Evolutionary conservation across 92 coral and sea anemone genomes (phyloP).

Genomic region (Zoanthus sociatus): DNA sequence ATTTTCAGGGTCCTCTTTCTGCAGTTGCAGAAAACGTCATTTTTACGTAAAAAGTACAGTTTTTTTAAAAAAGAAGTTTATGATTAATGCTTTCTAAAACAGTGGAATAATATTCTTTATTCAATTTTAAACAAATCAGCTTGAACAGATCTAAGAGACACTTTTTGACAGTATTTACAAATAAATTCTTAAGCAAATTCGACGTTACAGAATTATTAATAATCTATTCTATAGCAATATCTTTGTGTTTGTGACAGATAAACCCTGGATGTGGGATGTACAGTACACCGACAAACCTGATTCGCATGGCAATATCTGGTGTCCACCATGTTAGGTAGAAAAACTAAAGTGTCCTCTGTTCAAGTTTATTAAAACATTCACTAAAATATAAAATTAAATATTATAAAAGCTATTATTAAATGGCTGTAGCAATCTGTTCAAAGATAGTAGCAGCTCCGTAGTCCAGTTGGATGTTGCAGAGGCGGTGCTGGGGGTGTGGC

Average conservation of each 20-base stretch:
- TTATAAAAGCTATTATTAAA: neutral
- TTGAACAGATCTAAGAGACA: neutral
- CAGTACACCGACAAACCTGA: conserved; percentile 82
- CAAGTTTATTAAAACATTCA: neutral
- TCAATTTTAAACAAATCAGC: neutral
- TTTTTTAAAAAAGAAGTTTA: too few relatives aligned
- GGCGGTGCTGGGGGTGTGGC: neutral
- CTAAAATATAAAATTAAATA: neutral
- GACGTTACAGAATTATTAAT: neutral
- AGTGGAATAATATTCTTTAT: too few relatives aligned
- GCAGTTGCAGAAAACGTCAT: neutral
- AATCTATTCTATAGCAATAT: neutral
- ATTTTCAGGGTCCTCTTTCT: too few relatives aligned
- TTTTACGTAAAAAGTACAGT: neutral
- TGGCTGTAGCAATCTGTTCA: neutral
- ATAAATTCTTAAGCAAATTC: neutral
- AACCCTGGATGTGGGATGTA: conserved; percentile 97
- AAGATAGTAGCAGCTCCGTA: neutral
- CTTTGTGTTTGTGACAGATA: conserved; percentile 56
- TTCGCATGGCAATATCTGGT: conserved; percentile 87
- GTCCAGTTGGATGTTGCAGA: neutral
- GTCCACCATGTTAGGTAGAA: conserved; percentile 58
- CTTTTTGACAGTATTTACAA: neutral
- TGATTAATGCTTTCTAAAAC: neutral
- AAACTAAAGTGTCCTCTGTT: neutral